A percentile compares a stretch with the other conserved stretches of the same genome.
Evolutionary conservation across 1,140 invertebrate genomes (phyloP).

Genomic region (Colletes latitarsis): DNA sequence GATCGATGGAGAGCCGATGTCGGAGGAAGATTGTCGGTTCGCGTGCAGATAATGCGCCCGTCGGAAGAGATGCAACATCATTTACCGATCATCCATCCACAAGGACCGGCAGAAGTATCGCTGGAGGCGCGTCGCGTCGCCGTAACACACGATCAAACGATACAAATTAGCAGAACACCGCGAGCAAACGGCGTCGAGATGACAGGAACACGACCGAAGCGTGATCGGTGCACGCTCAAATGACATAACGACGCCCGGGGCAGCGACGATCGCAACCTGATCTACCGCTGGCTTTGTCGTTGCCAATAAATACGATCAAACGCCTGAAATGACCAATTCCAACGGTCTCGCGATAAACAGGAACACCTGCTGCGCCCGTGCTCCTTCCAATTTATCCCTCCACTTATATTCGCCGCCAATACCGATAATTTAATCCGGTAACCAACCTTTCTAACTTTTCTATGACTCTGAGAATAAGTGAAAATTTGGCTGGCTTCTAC

Average conservation of each 20-base stretch:
- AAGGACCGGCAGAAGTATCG: not conserved
- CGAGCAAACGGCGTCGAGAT: slow-evolving; percentile 27
- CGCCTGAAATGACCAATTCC: not conserved
- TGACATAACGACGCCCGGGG: slow-evolving; percentile 3
- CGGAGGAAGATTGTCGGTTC: not conserved
- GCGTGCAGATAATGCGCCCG: not conserved
- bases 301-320: not conserved
- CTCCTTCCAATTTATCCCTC: no score
- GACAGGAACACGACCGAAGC: slow-evolving; percentile 15
- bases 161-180: slow-evolving; percentile 31
- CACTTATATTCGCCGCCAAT: no score
- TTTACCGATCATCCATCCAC: slow-evolving; percentile 8
- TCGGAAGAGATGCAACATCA: slow-evolving; percentile 13
- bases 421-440: no score
- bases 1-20: not conserved
- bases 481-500: no score
- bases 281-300: not conserved
- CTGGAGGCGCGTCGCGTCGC: slow-evolving; percentile 29
- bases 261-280: not conserved
- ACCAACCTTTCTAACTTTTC: no score
- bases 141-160: slow-evolving; percentile 39
- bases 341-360: not conserved
- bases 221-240: slow-evolving; percentile 10
- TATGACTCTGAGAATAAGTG: no score
- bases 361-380: no score